Conservation (phyloP, 2,888 invertebrate species). For the Oxytorus armatus region DNA sequence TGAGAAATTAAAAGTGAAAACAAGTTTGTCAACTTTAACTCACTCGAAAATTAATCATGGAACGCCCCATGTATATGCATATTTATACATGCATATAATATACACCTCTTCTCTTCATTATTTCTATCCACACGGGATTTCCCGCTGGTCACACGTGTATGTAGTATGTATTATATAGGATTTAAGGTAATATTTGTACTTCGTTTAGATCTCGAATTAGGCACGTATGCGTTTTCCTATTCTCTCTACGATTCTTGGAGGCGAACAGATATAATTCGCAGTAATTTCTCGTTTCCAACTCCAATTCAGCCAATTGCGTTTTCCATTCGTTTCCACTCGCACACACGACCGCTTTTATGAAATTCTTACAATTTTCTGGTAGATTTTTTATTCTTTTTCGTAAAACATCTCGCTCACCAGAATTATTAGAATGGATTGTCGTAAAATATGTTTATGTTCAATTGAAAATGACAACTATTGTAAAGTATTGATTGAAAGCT, state of each 20-base stretch:
- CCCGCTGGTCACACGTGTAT: neutral
- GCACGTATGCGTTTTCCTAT: conserved; percentile 22
- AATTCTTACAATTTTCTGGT: neutral
- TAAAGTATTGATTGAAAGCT: too few relatives aligned
- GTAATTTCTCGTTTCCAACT: neutral
- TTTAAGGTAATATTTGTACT: conserved; percentile 22
- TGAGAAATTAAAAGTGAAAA: too few relatives aligned
- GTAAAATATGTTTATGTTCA: neutral
- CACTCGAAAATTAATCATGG: too few relatives aligned
- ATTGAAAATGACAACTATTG: neutral
- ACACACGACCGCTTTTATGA: neutral
- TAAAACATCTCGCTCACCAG: too few relatives aligned
- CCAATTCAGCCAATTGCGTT: neutral
- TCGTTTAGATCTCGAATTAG: conserved; percentile 35
- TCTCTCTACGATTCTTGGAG: conserved; percentile 7
- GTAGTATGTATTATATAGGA: conserved; percentile 10
- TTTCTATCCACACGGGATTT: neutral
- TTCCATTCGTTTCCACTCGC: neutral
- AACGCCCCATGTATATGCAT: too few relatives aligned
- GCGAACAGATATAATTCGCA: neutral
- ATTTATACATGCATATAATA: too few relatives aligned
- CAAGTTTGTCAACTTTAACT: too few relatives aligned
- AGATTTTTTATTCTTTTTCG: neutral
- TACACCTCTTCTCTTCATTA: neutral
- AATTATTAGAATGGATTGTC: neutral